Evolutionary conservation across 1,140 invertebrate species (phyloP).

Genomic region (Drosophila pseudoobscura): DNA sequence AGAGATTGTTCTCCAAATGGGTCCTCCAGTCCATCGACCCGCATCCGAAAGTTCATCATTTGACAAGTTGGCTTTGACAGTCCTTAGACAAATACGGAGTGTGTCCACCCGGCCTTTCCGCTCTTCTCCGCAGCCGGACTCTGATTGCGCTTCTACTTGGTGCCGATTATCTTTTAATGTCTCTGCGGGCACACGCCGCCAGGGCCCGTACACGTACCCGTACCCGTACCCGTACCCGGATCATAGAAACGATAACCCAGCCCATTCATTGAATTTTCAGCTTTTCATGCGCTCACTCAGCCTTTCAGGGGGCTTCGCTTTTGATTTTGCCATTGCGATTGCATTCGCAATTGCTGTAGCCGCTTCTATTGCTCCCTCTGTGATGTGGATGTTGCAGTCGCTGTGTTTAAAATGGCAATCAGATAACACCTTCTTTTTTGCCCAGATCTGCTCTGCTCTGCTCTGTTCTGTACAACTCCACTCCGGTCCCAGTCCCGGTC

Average conservation of each 20-base stretch:
- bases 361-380: background rate
- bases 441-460: conserved; percentile 25
- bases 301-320: conserved; percentile 40
- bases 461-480: conserved; percentile 8
- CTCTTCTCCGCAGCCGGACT: conserved; percentile 2
- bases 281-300: conserved; percentile 25
- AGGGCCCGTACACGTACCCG: background rate
- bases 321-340: conserved; percentile 63
- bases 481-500: background rate
- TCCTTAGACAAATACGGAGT: conserved; percentile 29
- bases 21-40: conserved; percentile 1
- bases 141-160: conserved; percentile 45
- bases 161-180: conserved; percentile 49
- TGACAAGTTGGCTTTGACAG: conserved; percentile 30
- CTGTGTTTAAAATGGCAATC: conserved; percentile 79
- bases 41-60: background rate
- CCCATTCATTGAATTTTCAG: conserved; percentile 22
- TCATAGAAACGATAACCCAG: background rate
- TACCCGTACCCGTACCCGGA: no score
- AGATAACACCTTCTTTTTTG: conserved; percentile 71
- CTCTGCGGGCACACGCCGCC: conserved; percentile 29
- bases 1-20: background rate
- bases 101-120: background rate
- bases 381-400: background rate
- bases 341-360: conserved; percentile 43